Percentiles rank a stretch among this genome's conserved stretches.
Evolutionary conservation across 2,797 vertebrate genomes (phyloP).

Genomic region (Cetoscarus ocellatus): DNA sequence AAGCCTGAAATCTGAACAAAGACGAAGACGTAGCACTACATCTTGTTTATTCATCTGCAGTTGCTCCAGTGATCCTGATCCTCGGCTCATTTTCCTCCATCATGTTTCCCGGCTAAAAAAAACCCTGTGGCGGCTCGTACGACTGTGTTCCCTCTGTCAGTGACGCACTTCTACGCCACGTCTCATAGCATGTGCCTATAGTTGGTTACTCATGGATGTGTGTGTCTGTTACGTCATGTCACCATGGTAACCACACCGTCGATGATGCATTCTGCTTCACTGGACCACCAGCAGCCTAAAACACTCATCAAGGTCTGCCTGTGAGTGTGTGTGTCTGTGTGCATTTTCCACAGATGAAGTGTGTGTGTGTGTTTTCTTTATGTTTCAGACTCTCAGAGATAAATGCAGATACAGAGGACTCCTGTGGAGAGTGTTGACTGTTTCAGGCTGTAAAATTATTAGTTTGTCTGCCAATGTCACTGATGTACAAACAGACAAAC

Average conservation of each 20-base stretch:
- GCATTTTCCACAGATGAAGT: not conserved
- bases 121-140: not conserved
- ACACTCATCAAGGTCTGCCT: slow-evolving; percentile 3
- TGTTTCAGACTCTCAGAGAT: not conserved
- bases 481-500: not conserved
- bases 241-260: slow-evolving; percentile 46
- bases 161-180: not conserved
- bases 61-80: not conserved
- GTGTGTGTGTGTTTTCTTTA: not conserved
- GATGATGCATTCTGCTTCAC: slow-evolving; percentile 53
- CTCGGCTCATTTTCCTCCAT: not conserved
- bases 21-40: not conserved
- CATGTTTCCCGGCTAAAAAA: not conserved
- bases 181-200: slow-evolving; percentile 19
- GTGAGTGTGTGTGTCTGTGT: slow-evolving; percentile 3
- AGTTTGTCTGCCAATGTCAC: slow-evolving; percentile 9
- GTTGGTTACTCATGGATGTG: slow-evolving; percentile 17
- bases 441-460: slow-evolving; percentile 7
- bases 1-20: not conserved
- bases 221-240: slow-evolving; percentile 56
- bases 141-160: slow-evolving; percentile 15
- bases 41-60: not conserved
- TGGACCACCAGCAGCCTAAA: slow-evolving; percentile 28
- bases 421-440: slow-evolving; percentile 8
- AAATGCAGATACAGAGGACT: slow-evolving; percentile 7